Evolutionary conservation across 2,888 invertebrate genomes (phyloP), one percentile per base, ranked within the genome.

Genomic region (Mesorhabditis spiculigera): DNA sequence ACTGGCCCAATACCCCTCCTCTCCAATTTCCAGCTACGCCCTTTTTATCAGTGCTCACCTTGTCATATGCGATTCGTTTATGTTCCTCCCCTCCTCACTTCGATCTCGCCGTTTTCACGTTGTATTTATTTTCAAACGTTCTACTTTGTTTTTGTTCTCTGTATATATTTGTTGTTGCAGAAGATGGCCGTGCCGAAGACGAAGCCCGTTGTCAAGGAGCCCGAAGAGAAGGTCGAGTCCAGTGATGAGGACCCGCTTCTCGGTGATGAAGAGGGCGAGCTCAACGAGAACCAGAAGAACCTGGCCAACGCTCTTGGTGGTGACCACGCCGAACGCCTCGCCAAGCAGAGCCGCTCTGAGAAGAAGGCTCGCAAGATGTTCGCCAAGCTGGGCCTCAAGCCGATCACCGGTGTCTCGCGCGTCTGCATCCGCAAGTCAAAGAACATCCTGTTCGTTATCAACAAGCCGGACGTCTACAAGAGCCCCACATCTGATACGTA

Each of bases 301-400:
- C 80, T 82, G 8, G 81, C 82, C 10, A 83, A 79, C 50, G 84
- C 83, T 68, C 83, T 83, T 45, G 84, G 80, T 43, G 84, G 80
- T 43, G 84, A 84, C 63, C 82, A 82, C 74, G 68, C 77, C 41
- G 84, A 82, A 65, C 82, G 81, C 75, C 76, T 81, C 63, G 81
- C 94, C 1, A 98, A 98, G 88, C 97, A 98, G 88, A 95, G 95
- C 5, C 91, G 97, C 66, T 95, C 95, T 43, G 98, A 98, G 88
- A 98, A 99, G 89, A 99, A 99, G 87, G 97, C 98, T 0, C 91
- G 98, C 77, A 99, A 98, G 88, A 93, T 97, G 72, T 97, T 98
- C 94, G 93, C 94, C 85, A 96, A 96, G 88, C 90, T 96, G 72
- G 97, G 95, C 73, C 90, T 95, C 68, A 97, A 97, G 88, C 93